Conservation (phyloP, 1,140 invertebrate genomes). For the Ceratina calcarata region DNA sequence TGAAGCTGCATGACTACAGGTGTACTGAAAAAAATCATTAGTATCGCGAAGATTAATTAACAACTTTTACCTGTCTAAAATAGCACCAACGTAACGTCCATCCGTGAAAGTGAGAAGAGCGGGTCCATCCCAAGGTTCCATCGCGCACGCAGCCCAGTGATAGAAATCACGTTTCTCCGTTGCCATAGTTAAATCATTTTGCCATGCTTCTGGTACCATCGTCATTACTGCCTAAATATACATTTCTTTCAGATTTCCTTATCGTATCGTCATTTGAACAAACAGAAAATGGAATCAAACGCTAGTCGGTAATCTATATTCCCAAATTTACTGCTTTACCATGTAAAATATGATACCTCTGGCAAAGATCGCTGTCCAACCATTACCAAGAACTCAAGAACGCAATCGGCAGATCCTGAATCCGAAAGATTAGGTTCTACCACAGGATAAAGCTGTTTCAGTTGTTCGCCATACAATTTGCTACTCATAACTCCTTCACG, state of each 20-base stretch:
- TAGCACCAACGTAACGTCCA: conserved; percentile 97
- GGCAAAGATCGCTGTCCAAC: conserved; percentile 94
- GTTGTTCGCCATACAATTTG: conserved; percentile 87
- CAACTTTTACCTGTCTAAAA: conserved; percentile 85
- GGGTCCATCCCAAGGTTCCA: conserved; percentile 99
- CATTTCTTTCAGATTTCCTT: background rate
- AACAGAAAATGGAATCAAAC: background rate
- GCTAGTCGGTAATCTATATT: background rate
- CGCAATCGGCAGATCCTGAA: conserved; percentile 98
- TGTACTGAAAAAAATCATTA: background rate
- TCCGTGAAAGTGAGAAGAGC: conserved; percentile 98
- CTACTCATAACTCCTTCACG: conserved; percentile 99
- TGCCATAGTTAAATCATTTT: conserved; percentile 96
- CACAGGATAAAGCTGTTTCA: conserved; percentile 96
- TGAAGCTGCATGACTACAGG: conserved; percentile 5
- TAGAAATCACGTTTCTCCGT: conserved; percentile 97
- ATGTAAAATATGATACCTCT: conserved; percentile 83
- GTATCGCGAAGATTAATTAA: conserved; percentile 13
- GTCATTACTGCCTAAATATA: conserved; percentile 94
- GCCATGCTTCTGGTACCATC: conserved; percentile 99
- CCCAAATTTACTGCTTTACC: background rate
- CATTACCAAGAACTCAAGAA: conserved; percentile 97
- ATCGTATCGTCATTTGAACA: background rate
- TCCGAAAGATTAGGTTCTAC: conserved; percentile 99
- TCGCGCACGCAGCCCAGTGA: conserved; percentile 96